phyloP scores from a whole-genome alignment of 64 coral and sea anemone genomes.

The Montipora foliosa region DNA sequence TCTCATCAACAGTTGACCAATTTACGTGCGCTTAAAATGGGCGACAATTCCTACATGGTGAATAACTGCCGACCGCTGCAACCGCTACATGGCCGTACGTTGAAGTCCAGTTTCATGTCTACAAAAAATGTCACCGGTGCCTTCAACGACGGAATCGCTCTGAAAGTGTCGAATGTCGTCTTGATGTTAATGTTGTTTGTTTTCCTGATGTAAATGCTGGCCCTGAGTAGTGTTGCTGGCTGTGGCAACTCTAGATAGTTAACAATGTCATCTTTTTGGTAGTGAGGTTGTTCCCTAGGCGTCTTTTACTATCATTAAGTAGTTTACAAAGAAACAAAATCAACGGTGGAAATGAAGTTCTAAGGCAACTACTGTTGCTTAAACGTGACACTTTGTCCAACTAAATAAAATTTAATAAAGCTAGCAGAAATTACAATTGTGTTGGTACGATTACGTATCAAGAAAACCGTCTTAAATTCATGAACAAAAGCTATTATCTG shows the following conservation, averaged over 20 bases:
- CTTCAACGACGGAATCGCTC: background rate
- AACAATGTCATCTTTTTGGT: too few species aligned
- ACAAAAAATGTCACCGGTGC: background rate
- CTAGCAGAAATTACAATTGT: too few species aligned
- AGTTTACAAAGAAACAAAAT: too few species aligned
- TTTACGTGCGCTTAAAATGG: constrained; percentile 48
- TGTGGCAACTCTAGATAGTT: background rate
- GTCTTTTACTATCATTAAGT: background rate
- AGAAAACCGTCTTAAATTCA: too few species aligned
- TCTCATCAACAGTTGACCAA: constrained; percentile 22
- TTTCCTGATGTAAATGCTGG: background rate
- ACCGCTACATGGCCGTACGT: background rate
- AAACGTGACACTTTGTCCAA: too few species aligned
- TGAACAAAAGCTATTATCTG: too few species aligned
- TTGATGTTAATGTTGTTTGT: background rate
- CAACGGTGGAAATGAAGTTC: too few species aligned
- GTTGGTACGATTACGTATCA: too few species aligned
- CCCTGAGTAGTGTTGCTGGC: background rate
- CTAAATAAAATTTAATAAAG: too few species aligned
- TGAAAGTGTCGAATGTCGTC: background rate
- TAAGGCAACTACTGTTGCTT: too few species aligned
- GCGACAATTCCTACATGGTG: background rate
- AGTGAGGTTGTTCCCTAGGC: background rate
- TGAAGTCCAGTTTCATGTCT: background rate
- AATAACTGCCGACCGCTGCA: constrained; percentile 16